Evolutionary conservation across 1,140 invertebrate genomes (phyloP).

Genomic region (Zaprionus capensis): DNA sequence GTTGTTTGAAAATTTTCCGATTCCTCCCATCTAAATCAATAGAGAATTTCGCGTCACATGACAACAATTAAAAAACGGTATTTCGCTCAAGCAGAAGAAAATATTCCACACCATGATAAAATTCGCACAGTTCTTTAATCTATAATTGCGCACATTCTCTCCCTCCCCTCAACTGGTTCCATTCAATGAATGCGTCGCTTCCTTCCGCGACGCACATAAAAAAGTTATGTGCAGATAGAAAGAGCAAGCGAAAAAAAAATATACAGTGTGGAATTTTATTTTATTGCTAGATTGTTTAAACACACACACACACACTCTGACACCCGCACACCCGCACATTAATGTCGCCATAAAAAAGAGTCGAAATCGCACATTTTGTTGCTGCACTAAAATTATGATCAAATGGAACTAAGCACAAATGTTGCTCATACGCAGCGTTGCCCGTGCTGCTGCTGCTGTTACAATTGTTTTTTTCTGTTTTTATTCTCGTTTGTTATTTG

Average conservation of each 20-base stretch:
- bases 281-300: conserved; percentile 65
- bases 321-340: conserved; percentile 20
- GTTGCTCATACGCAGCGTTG: conserved; percentile 33
- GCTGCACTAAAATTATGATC: conserved; percentile 61
- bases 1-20: conserved; percentile 12
- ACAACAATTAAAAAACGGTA: conserved; percentile 49
- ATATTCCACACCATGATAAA: conserved; percentile 41
- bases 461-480: conserved; percentile 21
- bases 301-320: conserved; percentile 18
- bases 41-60: conserved; percentile 42
- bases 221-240: conserved; percentile 36
- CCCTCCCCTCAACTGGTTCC: conserved; percentile 50
- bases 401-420: conserved; percentile 58
- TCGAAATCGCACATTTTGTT: conserved; percentile 27
- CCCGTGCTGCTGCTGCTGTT: not conserved
- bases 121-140: conserved; percentile 42
- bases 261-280: conserved; percentile 45
- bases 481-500: conserved; percentile 47
- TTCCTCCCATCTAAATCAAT: conserved; percentile 12
- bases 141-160: conserved; percentile 41
- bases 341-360: conserved; percentile 53
- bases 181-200: conserved; percentile 62
- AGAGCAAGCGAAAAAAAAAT: conserved; percentile 8
- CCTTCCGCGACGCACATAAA: conserved; percentile 66
- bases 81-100: conserved; percentile 15